Percentiles rank a stretch among this genome's conserved stretches.
Conservation (phyloP, 2,797 vertebrate genomes). For the Acanthopagrus latus region DNA sequence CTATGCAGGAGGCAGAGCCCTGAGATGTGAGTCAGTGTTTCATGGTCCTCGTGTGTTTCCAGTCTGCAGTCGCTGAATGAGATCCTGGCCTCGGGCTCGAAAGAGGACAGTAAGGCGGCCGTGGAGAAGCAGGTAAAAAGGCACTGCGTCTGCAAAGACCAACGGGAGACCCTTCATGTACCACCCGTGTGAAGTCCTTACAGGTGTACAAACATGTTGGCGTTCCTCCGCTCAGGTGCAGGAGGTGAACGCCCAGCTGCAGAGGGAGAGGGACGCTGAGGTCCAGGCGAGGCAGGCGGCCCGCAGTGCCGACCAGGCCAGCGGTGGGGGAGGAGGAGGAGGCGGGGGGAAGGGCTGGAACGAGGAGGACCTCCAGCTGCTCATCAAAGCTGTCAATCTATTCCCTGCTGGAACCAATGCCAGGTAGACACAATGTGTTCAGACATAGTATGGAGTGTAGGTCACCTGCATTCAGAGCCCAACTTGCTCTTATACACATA, state of each 20-base stretch:
- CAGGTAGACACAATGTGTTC: constrained; percentile 82
- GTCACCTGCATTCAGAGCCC: not conserved
- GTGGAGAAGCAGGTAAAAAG: constrained; percentile 93
- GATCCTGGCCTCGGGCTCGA: constrained; percentile 89
- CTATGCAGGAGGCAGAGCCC: not conserved
- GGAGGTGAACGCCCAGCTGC: constrained; percentile 93
- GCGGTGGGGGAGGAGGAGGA: constrained; percentile 83
- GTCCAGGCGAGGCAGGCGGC: constrained; percentile 91
- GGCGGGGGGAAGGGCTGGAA: constrained; percentile 91
- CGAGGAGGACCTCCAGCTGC: constrained; percentile 95
- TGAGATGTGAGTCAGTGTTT: not conserved
- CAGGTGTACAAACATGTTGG: not conserved
- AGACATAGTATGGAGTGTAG: not conserved
- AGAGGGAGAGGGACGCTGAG: constrained; percentile 93
- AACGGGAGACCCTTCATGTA: not conserved
- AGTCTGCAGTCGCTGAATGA: constrained; percentile 98
- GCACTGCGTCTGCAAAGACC: not conserved
- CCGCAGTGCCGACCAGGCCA: constrained; percentile 90
- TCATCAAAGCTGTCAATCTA: constrained; percentile 99
- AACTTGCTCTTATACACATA: too few species aligned
- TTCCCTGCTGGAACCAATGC: constrained; percentile 98
- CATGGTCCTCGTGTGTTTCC: constrained; percentile 44
- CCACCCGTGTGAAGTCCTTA: not conserved
- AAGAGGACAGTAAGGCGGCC: constrained; percentile 91
- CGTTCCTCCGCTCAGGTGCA: constrained; percentile 84